phyloP scores from a whole-genome alignment of 2,113 vertebrate genomes.

The Rhodinocichla rosea region DNA sequence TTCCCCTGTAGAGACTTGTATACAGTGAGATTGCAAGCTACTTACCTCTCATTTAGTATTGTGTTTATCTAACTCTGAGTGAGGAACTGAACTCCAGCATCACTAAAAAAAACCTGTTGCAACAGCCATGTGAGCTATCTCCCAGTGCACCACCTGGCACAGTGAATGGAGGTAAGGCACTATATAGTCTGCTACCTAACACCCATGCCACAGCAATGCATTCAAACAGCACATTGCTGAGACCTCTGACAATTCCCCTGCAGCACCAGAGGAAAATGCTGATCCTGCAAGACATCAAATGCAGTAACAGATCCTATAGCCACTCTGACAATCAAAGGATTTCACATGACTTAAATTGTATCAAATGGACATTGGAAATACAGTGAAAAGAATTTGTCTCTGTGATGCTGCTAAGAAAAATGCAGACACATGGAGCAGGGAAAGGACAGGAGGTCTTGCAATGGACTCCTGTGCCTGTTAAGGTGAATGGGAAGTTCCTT shows the following conservation, averaged over 20 bases:
- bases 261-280: not conserved
- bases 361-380: not conserved
- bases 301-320: not conserved
- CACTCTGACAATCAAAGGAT: not conserved
- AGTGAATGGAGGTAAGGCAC: not conserved
- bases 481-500: not conserved
- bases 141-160: not conserved
- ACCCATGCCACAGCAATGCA: not conserved
- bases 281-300: not conserved
- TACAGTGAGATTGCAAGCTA: not conserved
- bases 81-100: not conserved
- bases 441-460: not conserved
- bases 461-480: not conserved
- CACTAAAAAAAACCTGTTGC: not conserved
- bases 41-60: not conserved
- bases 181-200: too few species aligned
- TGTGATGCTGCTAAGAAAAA: not conserved
- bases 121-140: not conserved
- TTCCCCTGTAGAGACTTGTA: not conserved
- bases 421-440: not conserved
- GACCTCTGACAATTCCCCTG: not conserved
- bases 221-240: not conserved
- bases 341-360: not conserved
- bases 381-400: not conserved
- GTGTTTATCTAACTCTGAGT: not conserved